A percentile compares a stretch with the other conserved stretches of the same genome.
Conservation (phyloP, 2,113 vertebrate genomes). For the Polypterus senegalus region DNA sequence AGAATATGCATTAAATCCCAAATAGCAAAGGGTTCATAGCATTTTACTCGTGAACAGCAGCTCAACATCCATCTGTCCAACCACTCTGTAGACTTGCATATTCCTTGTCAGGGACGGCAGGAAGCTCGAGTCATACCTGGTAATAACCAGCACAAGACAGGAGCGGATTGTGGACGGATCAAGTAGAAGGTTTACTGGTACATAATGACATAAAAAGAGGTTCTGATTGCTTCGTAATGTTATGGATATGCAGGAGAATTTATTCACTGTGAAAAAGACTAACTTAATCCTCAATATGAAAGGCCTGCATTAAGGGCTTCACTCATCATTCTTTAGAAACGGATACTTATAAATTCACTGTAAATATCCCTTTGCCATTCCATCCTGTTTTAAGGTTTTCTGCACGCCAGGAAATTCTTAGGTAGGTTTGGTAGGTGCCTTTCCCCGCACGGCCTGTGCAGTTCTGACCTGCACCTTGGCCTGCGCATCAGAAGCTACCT, state of each 20-base stretch:
- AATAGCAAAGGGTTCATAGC: too few relatives aligned
- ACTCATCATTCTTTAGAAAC: not conserved
- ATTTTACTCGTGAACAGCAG: too few relatives aligned
- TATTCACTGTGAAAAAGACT: not conserved
- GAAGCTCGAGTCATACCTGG: too few relatives aligned
- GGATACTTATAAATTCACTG: too few relatives aligned
- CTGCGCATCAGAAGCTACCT: slow-evolving; percentile 43
- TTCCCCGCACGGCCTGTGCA: slow-evolving; percentile 52
- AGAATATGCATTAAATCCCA: too few relatives aligned
- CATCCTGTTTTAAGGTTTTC: slow-evolving; percentile 24
- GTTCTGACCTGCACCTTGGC: slow-evolving; percentile 56
- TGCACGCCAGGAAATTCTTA: slow-evolving; percentile 8
- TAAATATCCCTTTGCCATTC: not conserved
- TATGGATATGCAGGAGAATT: not conserved
- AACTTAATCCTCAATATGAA: not conserved
- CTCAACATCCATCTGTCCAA: too few relatives aligned
- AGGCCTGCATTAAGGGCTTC: not conserved
- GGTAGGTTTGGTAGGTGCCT: slow-evolving; percentile 65
- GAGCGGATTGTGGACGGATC: too few relatives aligned
- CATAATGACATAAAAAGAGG: too few relatives aligned
- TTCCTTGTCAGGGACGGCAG: too few relatives aligned
- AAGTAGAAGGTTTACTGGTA: too few relatives aligned
- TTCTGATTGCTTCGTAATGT: not conserved
- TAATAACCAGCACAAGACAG: too few relatives aligned
- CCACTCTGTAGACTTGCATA: too few relatives aligned